These are phyloP conservation scores for Monopis laevigella DNA, from an alignment of 2,888 invertebrate genomes.

Conservation along the genomic window DNA sequence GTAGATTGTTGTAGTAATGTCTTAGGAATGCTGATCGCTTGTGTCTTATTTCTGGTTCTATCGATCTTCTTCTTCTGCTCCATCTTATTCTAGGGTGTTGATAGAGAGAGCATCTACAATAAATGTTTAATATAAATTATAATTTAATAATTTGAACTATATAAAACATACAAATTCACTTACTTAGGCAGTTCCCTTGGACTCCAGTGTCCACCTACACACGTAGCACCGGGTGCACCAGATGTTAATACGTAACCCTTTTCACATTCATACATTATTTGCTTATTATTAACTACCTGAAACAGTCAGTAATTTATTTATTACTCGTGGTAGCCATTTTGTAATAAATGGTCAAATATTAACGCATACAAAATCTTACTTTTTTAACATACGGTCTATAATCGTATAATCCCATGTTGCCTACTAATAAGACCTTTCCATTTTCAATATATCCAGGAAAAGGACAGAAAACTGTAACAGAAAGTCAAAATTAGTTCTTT, in stretches of 20 bases:
- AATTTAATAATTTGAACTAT: neutral
- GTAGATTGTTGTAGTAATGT: slow-evolving; percentile 48
- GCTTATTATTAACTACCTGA: slow-evolving; percentile 85
- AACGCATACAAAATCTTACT: slow-evolving; percentile 44
- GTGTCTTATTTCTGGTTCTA: slow-evolving; percentile 46
- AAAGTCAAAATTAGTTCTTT: slow-evolving; percentile 9
- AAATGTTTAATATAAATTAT: neutral
- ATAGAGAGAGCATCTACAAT: slow-evolving; percentile 76
- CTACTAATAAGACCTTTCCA: slow-evolving; percentile 91
- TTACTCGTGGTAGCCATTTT: too few species aligned
- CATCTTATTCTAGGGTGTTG: slow-evolving; percentile 88
- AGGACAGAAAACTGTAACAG: slow-evolving; percentile 82
- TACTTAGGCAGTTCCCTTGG: slow-evolving; percentile 85
- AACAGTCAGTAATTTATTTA: too few species aligned
- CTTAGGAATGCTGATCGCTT: slow-evolving; percentile 47
- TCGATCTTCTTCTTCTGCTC: slow-evolving; percentile 71
- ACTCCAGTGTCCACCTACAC: slow-evolving; percentile 94
- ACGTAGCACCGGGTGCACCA: slow-evolving; percentile 94
- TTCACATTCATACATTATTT: slow-evolving; percentile 96
- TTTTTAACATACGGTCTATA: slow-evolving; percentile 93
- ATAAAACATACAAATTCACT: slow-evolving; percentile 19
- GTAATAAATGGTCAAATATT: neutral
- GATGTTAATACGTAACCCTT: slow-evolving; percentile 87
- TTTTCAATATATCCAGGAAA: slow-evolving; percentile 90
- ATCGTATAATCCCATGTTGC: slow-evolving; percentile 96